phyloP scores from a whole-genome alignment of 1,140 invertebrate species.

The Sarcophaga bullata region DNA sequence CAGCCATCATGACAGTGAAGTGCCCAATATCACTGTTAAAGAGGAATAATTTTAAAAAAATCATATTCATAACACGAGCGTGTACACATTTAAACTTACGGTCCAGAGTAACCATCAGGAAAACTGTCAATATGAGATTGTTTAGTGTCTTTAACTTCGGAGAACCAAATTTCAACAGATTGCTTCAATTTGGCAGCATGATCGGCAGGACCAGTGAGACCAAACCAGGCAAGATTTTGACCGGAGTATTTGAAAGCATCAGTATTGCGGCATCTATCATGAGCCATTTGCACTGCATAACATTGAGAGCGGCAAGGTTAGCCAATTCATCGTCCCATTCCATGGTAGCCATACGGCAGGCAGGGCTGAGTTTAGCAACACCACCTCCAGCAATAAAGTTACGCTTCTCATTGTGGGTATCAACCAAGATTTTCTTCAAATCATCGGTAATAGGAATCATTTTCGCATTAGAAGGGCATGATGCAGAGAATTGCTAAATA shows the following conservation, averaged over 20 bases:
- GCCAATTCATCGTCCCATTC: slow-evolving; percentile 59
- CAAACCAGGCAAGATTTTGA: slow-evolving; percentile 59
- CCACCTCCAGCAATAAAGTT: slow-evolving; percentile 53
- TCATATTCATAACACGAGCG: not conserved
- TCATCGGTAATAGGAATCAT: slow-evolving; percentile 45
- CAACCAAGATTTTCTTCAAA: slow-evolving; percentile 50
- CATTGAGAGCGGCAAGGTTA: slow-evolving; percentile 54
- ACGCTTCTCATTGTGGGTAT: slow-evolving; percentile 50
- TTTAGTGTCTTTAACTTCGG: slow-evolving; percentile 41
- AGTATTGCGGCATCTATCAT: slow-evolving; percentile 60
- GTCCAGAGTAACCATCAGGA: not conserved
- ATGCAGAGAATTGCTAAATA: slow-evolving; percentile 28
- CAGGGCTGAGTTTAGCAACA: slow-evolving; percentile 47
- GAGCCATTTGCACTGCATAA: slow-evolving; percentile 54
- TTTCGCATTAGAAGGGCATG: slow-evolving; percentile 46
- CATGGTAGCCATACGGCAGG: slow-evolving; percentile 60
- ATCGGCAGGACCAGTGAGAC: slow-evolving; percentile 42
- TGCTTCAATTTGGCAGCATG: not conserved
- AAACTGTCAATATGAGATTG: not conserved
- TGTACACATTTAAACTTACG: slow-evolving; percentile 19
- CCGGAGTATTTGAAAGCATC: slow-evolving; percentile 55
- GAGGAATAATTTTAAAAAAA: not conserved
- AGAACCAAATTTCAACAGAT: slow-evolving; percentile 42
- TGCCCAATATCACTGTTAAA: slow-evolving; percentile 52
- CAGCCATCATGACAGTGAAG: slow-evolving; percentile 57